Evolutionary conservation across 2,888 invertebrate species (phyloP).

Genomic region (Polia nebulosa): DNA sequence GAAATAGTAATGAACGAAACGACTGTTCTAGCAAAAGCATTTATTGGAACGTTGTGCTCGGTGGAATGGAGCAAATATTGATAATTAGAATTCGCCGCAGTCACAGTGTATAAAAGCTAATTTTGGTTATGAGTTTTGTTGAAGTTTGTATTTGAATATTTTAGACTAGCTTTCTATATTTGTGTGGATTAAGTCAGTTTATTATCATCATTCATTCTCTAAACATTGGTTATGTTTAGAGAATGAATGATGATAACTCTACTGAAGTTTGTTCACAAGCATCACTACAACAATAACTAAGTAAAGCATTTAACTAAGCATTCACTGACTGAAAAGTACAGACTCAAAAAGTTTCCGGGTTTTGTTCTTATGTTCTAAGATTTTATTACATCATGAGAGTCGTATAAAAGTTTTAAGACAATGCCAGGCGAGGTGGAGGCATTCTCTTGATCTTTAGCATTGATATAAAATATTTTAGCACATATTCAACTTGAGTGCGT

Average conservation of each 20-base stretch:
- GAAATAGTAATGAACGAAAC: constrained; percentile 32
- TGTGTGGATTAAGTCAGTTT: no score
- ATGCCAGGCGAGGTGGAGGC: constrained; percentile 6
- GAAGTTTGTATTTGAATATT: constrained; percentile 2
- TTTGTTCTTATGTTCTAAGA: constrained; percentile 12
- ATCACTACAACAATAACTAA: background rate
- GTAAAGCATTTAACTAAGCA: background rate
- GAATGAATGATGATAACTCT: no score
- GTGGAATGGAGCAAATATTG: constrained; percentile 25
- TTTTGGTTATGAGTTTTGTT: constrained; percentile 5
- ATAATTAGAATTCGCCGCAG: constrained; percentile 28
- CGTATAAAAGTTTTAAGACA: constrained; percentile 44
- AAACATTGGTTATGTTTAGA: no score
- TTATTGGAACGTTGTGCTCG: constrained; percentile 19
- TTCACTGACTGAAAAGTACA: background rate
- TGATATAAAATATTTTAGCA: constrained; percentile 46
- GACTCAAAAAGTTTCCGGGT: constrained; percentile 26
- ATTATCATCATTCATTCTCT: no score
- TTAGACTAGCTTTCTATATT: background rate
- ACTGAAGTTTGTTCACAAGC: no score
- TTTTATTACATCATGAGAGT: background rate
- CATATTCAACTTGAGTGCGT: constrained; percentile 36
- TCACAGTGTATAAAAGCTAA: background rate
- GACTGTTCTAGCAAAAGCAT: constrained; percentile 23
- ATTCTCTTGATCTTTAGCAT: constrained; percentile 13